These are phyloP conservation scores for Dasypus novemcinctus DNA, from an alignment of 2,113 vertebrate genomes.

Conservation along the genomic window DNA sequence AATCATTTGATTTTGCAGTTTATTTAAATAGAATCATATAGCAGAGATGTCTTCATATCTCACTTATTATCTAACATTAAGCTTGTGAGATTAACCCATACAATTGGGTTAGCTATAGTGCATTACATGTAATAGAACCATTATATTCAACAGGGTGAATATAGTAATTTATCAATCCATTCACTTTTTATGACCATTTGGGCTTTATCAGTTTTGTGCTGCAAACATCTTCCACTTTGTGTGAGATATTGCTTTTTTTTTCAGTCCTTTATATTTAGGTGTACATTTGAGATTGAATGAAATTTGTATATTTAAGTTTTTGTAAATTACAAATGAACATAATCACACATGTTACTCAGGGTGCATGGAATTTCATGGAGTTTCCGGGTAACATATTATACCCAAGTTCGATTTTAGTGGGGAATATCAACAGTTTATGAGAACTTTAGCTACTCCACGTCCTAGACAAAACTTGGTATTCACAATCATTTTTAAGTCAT, in stretches of 20 bases:
- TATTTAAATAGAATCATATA: neutral
- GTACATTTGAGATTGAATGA: neutral
- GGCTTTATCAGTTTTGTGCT: neutral
- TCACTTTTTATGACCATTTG: neutral
- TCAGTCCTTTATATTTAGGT: neutral
- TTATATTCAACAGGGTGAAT: neutral
- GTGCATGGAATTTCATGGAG: neutral
- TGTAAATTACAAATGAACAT: neutral
- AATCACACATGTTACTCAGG: rapidly evolving
- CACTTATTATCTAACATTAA: neutral
- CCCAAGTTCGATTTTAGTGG: neutral
- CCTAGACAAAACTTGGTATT: neutral
- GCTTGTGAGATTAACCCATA: neutral
- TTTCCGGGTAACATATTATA: neutral
- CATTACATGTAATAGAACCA: neutral
- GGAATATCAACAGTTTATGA: neutral
- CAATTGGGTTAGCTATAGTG: neutral
- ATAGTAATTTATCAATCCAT: neutral
- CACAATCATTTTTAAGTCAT: neutral
- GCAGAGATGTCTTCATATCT: neutral
- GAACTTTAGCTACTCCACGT: neutral
- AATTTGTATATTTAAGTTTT: neutral
- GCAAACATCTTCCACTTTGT: neutral
- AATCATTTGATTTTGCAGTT: neutral
- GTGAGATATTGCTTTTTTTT: neutral